A percentile compares a stretch with the other conserved stretches of the same genome.
phyloP scores from a whole-genome alignment of 2,888 invertebrate genomes.

The Seira ritae region DNA sequence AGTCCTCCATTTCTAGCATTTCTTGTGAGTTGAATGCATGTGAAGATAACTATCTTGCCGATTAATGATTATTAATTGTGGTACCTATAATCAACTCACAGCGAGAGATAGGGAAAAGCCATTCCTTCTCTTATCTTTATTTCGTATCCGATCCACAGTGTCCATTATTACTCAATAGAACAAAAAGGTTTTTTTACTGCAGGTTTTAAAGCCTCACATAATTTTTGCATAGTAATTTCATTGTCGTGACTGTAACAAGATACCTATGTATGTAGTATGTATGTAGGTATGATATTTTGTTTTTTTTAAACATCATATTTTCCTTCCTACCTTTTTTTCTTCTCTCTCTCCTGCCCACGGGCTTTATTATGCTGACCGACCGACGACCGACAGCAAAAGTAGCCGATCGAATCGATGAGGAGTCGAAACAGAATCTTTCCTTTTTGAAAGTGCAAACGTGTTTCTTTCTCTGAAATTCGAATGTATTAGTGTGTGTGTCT shows the following conservation, averaged over 20 bases:
- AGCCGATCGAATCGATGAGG: too few species aligned
- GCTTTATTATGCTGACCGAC: too few species aligned
- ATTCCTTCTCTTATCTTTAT: constrained; percentile 18
- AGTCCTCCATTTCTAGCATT: not conserved
- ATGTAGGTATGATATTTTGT: too few species aligned
- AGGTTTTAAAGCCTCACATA: not conserved
- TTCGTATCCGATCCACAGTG: not conserved
- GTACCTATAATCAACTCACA: not conserved
- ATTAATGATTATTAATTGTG: constrained; percentile 38
- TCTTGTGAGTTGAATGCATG: not conserved
- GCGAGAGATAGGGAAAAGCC: constrained; percentile 8
- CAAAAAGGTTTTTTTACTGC: not conserved
- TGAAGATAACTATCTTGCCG: constrained; percentile 35
- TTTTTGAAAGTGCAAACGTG: too few species aligned
- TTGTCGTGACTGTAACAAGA: constrained; percentile 1
- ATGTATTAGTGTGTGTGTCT: too few species aligned
- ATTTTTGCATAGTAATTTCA: constrained; percentile 15
- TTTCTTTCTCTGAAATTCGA: too few species aligned
- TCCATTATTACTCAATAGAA: not conserved
- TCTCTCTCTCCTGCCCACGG: too few species aligned
- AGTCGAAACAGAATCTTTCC: too few species aligned
- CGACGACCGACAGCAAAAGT: too few species aligned
- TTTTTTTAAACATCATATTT: too few species aligned
- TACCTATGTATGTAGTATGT: too few species aligned
- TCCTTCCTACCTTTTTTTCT: too few species aligned